Conservation (phyloP, 1,140 invertebrate genomes). For the Vanessa atalanta region DNA sequence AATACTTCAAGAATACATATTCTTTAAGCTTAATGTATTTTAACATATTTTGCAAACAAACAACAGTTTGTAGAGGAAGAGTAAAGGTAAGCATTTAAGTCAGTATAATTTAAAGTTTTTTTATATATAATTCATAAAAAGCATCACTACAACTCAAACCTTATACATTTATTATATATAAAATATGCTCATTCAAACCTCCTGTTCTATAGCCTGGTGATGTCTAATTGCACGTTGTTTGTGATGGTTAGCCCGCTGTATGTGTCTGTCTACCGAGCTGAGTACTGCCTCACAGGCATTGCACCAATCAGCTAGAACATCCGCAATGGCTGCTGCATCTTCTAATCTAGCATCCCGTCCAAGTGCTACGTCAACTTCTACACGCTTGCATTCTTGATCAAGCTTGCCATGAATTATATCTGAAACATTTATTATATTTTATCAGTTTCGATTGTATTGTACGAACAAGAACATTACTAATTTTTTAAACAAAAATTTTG, state of each 20-base stretch:
- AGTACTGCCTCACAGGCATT: conserved; percentile 94
- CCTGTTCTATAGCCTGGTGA: conserved; percentile 91
- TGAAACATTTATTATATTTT: conserved; percentile 52
- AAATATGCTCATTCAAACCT: conserved; percentile 82
- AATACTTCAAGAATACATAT: too few species aligned
- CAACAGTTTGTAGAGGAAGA: too few species aligned
- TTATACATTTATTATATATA: neutral
- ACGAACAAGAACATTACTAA: too few species aligned
- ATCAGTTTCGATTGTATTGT: neutral
- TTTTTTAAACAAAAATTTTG: too few species aligned
- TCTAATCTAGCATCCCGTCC: conserved; percentile 94
- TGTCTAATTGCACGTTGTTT: conserved; percentile 91
- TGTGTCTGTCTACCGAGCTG: conserved; percentile 93
- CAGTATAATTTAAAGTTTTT: neutral
- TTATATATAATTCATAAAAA: neutral
- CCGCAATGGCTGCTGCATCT: conserved; percentile 88
- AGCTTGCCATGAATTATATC: conserved; percentile 98
- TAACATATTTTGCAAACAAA: too few species aligned
- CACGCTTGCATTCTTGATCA: conserved; percentile 95
- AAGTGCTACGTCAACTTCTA: conserved; percentile 97
- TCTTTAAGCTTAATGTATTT: too few species aligned
- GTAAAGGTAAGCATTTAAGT: too few species aligned
- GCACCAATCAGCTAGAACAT: conserved; percentile 94
- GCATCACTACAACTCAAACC: too few species aligned
- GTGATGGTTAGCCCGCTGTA: conserved; percentile 91